Evolutionary conservation across 2,113 vertebrate genomes (phyloP), one percentile per base, ranked within the genome.

Genomic region (Thymallus thymallus): DNA sequence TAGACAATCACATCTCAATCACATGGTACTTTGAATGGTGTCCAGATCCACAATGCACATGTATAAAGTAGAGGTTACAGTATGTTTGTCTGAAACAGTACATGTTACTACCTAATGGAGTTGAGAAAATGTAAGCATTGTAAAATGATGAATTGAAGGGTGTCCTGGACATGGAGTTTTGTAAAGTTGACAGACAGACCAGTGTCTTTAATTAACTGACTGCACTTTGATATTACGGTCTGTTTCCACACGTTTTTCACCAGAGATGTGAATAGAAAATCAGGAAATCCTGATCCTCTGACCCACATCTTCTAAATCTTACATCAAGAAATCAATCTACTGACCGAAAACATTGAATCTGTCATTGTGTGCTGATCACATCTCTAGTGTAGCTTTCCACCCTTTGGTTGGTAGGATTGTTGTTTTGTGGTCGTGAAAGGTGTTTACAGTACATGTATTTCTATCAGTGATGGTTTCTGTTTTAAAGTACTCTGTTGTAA

Each of bases 1-100:
- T 68, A 2, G 73, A 89, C 84, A 89, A 88, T 88, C 87, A 29
- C 48, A 32, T 16, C 13, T 74, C 32, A 9, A n/a, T 41, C 5
- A n/a, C 29, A 2, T 6, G 2, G 29, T 60, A 0, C 73, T 68
- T 70, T 71, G 16, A 76, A 41, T 23, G 30, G 9, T 23, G 32
- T 26, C 2, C 61, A 51, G 35, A 3, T 71, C 61, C 41, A 65
- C 26, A 41, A 0, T 41, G 2, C 0, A 24, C 9, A 2, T 61
- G 41, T 32, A 68, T 3, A 45, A 22, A 13, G 35, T 2, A 41
- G 35, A 26, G 26, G 35, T 45, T 20, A 16, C 12, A 3, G 26
- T 26, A 26, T 26, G 26, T 18, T 23, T 72, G 32, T 69, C 12
- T 9, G 18, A 35, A 65, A 14, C 13, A 20, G 29, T 1, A 64